These are phyloP conservation scores for Anomalospiza imberbis DNA, from an alignment of 2,797 vertebrate genomes.

Conservation along the genomic window DNA sequence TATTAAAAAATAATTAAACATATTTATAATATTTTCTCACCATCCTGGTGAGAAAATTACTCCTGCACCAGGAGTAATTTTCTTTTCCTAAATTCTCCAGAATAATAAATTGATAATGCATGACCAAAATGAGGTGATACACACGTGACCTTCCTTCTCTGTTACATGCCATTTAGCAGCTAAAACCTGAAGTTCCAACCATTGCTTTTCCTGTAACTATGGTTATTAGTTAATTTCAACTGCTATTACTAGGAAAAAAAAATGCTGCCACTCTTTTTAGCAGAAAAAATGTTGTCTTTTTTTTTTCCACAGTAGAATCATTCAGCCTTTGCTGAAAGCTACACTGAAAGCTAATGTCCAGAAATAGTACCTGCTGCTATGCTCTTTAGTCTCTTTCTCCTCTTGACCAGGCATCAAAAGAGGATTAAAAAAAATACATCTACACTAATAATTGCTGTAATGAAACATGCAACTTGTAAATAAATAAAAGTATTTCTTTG, in stretches of 20 bases:
- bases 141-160: not conserved
- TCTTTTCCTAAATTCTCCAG: not conserved
- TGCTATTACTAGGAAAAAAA: not conserved
- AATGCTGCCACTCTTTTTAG: not conserved
- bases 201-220: not conserved
- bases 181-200: not conserved
- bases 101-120: not conserved
- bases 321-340: not conserved
- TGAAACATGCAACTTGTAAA: not conserved
- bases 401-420: not conserved
- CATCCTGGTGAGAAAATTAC: not conserved
- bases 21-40: not conserved
- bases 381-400: not conserved
- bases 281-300: not conserved
- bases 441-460: not conserved
- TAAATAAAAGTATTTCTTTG: not conserved
- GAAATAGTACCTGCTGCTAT: not conserved
- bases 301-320: not conserved
- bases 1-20: not conserved
- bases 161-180: not conserved
- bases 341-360: not conserved
- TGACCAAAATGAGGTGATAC: not conserved
- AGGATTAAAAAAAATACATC: not conserved
- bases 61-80: not conserved
- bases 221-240: conserved; percentile 5